Conservation (phyloP, 2,797 vertebrate species). For the Rhodeus uyekii region DNA sequence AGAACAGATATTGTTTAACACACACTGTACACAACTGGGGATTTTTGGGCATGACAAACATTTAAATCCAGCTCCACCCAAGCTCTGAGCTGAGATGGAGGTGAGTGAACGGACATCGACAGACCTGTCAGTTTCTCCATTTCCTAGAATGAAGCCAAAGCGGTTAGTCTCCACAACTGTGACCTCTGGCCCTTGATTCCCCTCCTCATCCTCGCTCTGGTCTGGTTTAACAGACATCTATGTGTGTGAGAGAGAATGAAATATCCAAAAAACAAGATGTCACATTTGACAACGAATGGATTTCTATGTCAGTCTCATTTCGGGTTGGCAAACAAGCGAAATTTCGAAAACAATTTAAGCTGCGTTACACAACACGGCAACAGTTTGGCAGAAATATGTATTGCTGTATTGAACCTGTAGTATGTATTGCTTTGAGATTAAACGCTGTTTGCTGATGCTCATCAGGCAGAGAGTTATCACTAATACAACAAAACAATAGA, state of each 20-base stretch:
- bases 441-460: not conserved
- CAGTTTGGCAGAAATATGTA: not conserved
- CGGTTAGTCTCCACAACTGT: constrained; percentile 74
- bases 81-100: not conserved
- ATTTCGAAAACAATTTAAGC: not conserved
- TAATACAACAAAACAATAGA: not conserved
- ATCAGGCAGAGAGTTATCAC: not conserved
- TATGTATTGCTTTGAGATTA: not conserved
- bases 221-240: constrained; percentile 66
- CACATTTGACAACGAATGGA: constrained; percentile 21
- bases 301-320: not conserved
- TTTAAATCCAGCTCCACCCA: not conserved
- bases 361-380: not conserved
- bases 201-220: constrained; percentile 62
- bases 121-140: constrained; percentile 73
- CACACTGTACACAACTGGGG: not conserved
- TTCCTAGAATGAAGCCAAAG: constrained; percentile 79
- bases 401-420: not conserved
- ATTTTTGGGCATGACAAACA: not conserved
- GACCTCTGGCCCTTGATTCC: constrained; percentile 68
- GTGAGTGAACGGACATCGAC: constrained; percentile 18
- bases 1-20: not conserved
- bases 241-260: not conserved
- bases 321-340: not conserved
- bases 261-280: constrained; percentile 2